These are phyloP conservation scores for Hyposmocoma kahamanoa DNA, from an alignment of 1,140 invertebrate genomes.

Conservation along the genomic window DNA sequence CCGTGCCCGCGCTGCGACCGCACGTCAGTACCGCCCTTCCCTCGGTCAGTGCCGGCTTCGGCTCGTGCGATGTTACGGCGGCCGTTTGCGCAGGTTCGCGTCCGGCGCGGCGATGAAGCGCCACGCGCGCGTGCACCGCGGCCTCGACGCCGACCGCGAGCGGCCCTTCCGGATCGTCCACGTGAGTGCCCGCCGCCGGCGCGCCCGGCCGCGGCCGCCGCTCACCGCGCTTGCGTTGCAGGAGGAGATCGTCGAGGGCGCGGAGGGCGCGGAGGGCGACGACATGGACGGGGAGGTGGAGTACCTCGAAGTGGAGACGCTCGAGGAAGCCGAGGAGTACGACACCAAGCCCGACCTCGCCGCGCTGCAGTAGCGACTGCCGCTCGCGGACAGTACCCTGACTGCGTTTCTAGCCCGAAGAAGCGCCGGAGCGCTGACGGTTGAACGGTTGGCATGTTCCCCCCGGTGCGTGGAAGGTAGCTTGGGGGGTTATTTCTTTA, in stretches of 20 bases:
- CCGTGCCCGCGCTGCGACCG: conserved; percentile 36
- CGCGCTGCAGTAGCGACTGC: neutral
- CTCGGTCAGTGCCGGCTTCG: too few species aligned
- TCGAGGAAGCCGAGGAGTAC: conserved; percentile 28
- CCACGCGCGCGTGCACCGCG: conserved; percentile 54
- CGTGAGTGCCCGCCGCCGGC: too few species aligned
- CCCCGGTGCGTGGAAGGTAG: too few species aligned
- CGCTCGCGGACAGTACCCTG: too few species aligned
- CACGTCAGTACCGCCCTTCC: conserved; percentile 23
- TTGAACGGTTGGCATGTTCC: too few species aligned
- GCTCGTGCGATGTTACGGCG: too few species aligned
- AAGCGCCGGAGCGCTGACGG: too few species aligned
- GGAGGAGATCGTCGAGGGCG: conserved; percentile 20
- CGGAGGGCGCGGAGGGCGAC: conserved; percentile 10
- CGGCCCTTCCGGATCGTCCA: too few species aligned
- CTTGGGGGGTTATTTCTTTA: too few species aligned
- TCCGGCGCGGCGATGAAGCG: conserved; percentile 53
- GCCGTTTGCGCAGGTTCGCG: conserved; percentile 33
- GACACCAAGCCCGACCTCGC: neutral
- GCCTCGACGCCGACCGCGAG: conserved; percentile 10
- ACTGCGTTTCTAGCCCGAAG: too few species aligned
- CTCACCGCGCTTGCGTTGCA: conserved; percentile 6
- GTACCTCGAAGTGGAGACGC: conserved; percentile 50
- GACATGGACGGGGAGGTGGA: conserved; percentile 32
- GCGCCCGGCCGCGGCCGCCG: too few species aligned